Evolutionary conservation across 1,140 invertebrate genomes (phyloP).

Genomic region (Rhopalosiphum padi): DNA sequence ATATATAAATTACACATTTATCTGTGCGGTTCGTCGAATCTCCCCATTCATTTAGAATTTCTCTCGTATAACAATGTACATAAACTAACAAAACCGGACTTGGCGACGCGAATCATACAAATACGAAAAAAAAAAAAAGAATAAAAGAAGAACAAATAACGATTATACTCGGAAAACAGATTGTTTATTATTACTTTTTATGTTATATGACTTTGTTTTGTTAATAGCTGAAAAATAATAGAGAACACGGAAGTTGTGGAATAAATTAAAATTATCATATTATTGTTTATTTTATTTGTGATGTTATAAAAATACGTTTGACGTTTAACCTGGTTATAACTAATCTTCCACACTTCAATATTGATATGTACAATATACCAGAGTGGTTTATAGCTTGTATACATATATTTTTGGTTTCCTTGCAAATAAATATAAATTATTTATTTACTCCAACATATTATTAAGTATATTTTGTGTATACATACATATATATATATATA

Average conservation of each 20-base stretch:
- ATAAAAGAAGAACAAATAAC: constrained; percentile 15
- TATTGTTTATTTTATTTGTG: neutral
- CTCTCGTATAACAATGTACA: neutral
- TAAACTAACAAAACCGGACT: neutral
- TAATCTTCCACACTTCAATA: neutral
- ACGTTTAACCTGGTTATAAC: neutral
- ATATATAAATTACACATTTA: neutral
- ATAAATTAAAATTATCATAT: neutral
- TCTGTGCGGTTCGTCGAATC: neutral
- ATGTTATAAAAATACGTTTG: neutral
- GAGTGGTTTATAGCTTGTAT: neutral
- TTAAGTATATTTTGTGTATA: neutral
- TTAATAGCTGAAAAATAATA: neutral
- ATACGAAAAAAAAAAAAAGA: neutral
- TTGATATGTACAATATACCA: neutral
- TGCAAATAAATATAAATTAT: neutral
- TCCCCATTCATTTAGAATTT: neutral
- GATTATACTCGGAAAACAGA: neutral
- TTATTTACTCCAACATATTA: neutral
- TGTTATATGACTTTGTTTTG: neutral
- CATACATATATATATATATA: too few species aligned
- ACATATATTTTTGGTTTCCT: neutral
- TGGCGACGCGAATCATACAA: neutral
- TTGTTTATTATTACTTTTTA: neutral
- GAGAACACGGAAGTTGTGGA: neutral